Evolutionary conservation across 2,113 vertebrate species (phyloP).

Genomic region (cattle (Bos taurus)): ARS-UCD2.0 NC_037331.1:49109501-49110000

Average conservation of each 20-base stretch:
- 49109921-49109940: background rate
- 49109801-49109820: background rate
- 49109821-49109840: background rate
- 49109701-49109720: background rate
- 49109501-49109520: background rate
- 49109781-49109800: background rate
- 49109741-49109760: background rate
- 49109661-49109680: background rate
- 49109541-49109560: background rate
- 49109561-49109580: background rate
- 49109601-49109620: background rate
- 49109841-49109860: background rate
- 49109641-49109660: background rate
- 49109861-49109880: background rate
- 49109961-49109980: background rate
- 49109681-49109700: background rate
- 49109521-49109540: background rate
- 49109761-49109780: background rate
- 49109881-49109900: background rate
- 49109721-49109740: background rate
- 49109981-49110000: background rate
- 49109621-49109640: background rate
- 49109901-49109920: background rate
- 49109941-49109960: background rate
- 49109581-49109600: background rate